Conservation (phyloP, 2,888 invertebrate species). For the Athrips mouffetella region DNA sequence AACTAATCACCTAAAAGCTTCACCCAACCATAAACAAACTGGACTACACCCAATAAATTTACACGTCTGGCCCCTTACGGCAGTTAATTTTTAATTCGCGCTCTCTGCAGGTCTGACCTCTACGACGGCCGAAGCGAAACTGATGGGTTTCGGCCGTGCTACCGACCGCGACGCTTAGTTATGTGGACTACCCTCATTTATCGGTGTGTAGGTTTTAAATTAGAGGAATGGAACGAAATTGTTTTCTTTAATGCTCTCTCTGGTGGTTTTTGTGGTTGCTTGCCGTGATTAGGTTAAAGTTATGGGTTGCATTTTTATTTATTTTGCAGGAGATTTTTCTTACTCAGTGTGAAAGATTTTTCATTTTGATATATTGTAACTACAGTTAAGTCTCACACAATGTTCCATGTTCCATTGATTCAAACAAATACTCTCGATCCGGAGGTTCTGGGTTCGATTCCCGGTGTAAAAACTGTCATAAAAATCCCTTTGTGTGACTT, state of each 20-base stretch:
- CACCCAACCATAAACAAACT: conserved; percentile 56
- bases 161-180: conserved; percentile 67
- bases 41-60: conserved; percentile 56
- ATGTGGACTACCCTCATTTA: conserved; percentile 71
- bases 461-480: no score
- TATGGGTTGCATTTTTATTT: not conserved
- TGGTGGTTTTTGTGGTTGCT: not conserved
- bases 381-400: no score
- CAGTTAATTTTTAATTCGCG: conserved; percentile 69
- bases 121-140: conserved; percentile 59
- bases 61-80: conserved; percentile 43
- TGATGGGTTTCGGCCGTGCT: conserved; percentile 55
- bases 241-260: conserved; percentile 30
- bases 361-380: no score
- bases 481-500: no score
- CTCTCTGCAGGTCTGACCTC: conserved; percentile 52
- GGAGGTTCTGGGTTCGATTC: no score
- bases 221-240: conserved; percentile 44
- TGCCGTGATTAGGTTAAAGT: not conserved
- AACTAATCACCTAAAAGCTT: conserved; percentile 60
- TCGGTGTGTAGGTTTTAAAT: conserved; percentile 62
- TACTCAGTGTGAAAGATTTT: not conserved
- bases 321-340: not conserved
- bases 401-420: no score
- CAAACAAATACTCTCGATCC: no score